phyloP scores from a whole-genome alignment of 2,113 vertebrate species.

The Microcebus murinus region DNA sequence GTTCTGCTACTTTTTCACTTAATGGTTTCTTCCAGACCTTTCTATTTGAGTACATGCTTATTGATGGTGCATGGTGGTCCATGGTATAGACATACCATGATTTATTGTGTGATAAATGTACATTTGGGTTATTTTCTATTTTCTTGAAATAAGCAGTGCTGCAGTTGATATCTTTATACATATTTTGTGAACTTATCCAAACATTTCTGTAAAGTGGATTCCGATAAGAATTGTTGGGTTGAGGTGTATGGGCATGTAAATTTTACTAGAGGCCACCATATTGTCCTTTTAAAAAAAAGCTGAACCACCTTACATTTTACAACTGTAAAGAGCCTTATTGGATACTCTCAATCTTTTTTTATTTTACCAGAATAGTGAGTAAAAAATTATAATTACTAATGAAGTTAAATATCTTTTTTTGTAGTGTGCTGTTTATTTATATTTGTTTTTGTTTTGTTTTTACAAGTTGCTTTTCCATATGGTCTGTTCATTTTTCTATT shows the following conservation, averaged over 20 bases:
- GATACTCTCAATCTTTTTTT: neutral
- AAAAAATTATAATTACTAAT: slow-evolving; percentile 3
- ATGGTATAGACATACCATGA: neutral
- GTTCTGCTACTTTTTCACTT: slow-evolving; percentile 5
- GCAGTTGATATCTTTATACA: neutral
- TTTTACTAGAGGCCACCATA: neutral
- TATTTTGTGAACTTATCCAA: neutral
- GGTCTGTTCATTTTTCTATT: slow-evolving; percentile 36
- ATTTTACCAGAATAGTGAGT: neutral
- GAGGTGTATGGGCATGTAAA: neutral
- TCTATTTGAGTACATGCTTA: neutral
- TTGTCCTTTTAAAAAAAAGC: neutral
- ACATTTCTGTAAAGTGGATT: slow-evolving; percentile 35
- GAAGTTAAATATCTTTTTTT: neutral
- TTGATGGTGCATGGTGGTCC: neutral
- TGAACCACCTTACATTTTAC: neutral
- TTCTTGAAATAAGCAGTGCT: slow-evolving; percentile 5
- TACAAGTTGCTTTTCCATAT: neutral
- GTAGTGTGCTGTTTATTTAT: neutral
- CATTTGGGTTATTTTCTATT: slow-evolving; percentile 47
- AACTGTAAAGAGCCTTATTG: neutral
- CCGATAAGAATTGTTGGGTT: neutral
- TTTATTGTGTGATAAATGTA: neutral
- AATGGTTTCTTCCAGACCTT: slow-evolving; percentile 19
- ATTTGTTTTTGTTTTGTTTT: neutral